A percentile compares a stretch with the other conserved stretches of the same genome.
These are phyloP conservation scores for Phalacrocorax carbo DNA, from an alignment of 2,113 vertebrate species.

Conservation along the genomic window DNA sequence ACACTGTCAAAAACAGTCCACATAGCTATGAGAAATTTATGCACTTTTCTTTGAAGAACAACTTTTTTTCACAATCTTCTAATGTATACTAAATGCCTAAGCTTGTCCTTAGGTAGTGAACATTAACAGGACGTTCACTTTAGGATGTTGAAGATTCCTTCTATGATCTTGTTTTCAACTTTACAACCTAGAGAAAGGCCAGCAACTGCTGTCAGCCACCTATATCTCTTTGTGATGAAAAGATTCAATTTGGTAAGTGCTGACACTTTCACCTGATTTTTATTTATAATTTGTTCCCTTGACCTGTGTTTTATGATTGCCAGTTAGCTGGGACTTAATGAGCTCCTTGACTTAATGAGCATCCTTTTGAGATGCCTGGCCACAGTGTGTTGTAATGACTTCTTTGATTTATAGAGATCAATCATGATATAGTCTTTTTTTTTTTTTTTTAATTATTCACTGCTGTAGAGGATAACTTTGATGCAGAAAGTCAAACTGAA, in stretches of 20 bases:
- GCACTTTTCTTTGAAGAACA: neutral
- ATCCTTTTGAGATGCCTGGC: neutral
- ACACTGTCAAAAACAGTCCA: no score
- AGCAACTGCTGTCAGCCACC: neutral
- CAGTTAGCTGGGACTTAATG: neutral
- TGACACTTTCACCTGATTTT: neutral
- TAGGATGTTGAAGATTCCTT: neutral
- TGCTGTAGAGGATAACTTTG: neutral
- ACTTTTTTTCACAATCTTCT: neutral
- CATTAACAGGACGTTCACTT: neutral
- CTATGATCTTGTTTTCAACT: neutral
- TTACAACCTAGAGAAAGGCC: neutral
- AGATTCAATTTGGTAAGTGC: neutral
- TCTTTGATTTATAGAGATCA: conserved; percentile 43
- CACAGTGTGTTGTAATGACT: neutral
- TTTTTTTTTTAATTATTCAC: neutral
- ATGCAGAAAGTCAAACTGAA: conserved; percentile 13
- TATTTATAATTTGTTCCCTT: neutral
- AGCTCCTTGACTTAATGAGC: neutral
- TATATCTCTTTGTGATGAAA: neutral
- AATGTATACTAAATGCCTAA: neutral
- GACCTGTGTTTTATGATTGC: neutral
- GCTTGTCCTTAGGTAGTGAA: neutral
- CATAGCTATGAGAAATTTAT: neutral
- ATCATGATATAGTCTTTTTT: neutral